Evolutionary conservation across 2,797 vertebrate genomes (phyloP).

Genomic region (Enteromius unitaeniatus): DNA sequence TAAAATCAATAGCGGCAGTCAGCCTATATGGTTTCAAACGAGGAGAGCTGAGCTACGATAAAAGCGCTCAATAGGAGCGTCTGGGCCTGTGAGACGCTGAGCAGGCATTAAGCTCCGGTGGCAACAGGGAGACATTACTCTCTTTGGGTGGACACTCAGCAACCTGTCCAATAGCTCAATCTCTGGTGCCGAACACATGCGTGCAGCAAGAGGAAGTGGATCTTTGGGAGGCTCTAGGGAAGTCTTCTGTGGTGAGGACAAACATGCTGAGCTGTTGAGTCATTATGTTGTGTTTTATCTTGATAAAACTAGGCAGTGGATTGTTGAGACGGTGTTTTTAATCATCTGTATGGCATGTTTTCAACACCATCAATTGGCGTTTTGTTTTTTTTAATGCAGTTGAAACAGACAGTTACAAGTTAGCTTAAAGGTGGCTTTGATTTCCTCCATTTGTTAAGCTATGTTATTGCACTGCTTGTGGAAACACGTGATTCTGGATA

Average conservation of each 20-base stretch:
- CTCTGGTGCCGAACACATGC: slow-evolving; percentile 50
- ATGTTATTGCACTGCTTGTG: background rate
- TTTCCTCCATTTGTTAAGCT: slow-evolving; percentile 18
- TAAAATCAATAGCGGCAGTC: slow-evolving; percentile 87
- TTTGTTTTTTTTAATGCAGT: slow-evolving; percentile 44
- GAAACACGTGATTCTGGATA: background rate
- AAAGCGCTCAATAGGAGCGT: slow-evolving; percentile 74
- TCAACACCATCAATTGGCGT: slow-evolving; percentile 8
- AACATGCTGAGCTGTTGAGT: slow-evolving; percentile 54
- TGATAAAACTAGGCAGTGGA: slow-evolving; percentile 6
- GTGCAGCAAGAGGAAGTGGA: slow-evolving; percentile 43
- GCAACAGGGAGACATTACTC: slow-evolving; percentile 56
- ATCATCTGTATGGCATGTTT: background rate
- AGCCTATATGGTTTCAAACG: slow-evolving; percentile 80
- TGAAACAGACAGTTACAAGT: slow-evolving; percentile 12
- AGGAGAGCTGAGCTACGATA: slow-evolving; percentile 79
- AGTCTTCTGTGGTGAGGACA: slow-evolving; percentile 46
- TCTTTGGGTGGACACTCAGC: slow-evolving; percentile 59
- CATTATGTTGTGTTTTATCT: slow-evolving; percentile 16
- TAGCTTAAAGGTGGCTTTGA: slow-evolving; percentile 17
- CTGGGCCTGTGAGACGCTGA: slow-evolving; percentile 76
- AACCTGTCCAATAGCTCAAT: slow-evolving; percentile 56
- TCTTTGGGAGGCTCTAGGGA: slow-evolving; percentile 56
- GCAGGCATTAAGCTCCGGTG: slow-evolving; percentile 76
- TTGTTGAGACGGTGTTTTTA: background rate